Base-by-base conservation (phyloP, 2,888 invertebrate genomes). In the Coleophora flavipennella region DNA sequence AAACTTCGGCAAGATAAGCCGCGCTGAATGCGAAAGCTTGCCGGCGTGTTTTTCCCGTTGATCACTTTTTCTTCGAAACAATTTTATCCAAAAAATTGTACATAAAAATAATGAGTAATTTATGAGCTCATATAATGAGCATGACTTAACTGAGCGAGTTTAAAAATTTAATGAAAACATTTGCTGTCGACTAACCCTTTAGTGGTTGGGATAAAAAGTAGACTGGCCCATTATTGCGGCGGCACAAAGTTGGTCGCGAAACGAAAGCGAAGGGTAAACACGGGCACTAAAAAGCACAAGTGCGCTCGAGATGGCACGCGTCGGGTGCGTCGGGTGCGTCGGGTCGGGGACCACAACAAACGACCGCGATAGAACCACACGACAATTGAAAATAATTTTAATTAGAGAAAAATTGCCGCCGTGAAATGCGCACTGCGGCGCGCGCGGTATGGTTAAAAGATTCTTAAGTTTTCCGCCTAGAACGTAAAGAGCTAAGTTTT, bases 331-430 rank as follows among this genome's bases (percentile, higher is more conserved):
- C n/a, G n/a, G n/a, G n/a, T n/a, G n/a, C n/a, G n/a, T n/a, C n/a
- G n/a, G n/a, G n/a, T n/a, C n/a, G 61, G 59, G 57, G 67, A 61
- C 73, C 78, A 71, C 78, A 78, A 79, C 81, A 83, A 81, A 81
- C 79, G 78, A 65, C 68, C 63, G 69, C 65, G 50, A 67, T 50
- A 45, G 46, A 45, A 62, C 56, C 53, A 51, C 61, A 78, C 77
- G 76, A 84, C 84, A 84, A 83, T 84, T 74, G 73, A 67, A 63
- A 20, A 81, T 83, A 75, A 80, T 80, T 84, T 84, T 83, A 84
- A 84, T 84, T 84, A 83, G 83, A 83, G 79, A 83, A 84, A 84
- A 83, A 83, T 72, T 75, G 69, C 75, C 67, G 69, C 59, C 50
- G 65, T 57, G 57, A 79, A 79, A 71, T 75, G 75, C 62, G 60